Evolutionary conservation across 1,140 invertebrate genomes (phyloP).

Genomic region (Cheumatopsyche charites): DNA sequence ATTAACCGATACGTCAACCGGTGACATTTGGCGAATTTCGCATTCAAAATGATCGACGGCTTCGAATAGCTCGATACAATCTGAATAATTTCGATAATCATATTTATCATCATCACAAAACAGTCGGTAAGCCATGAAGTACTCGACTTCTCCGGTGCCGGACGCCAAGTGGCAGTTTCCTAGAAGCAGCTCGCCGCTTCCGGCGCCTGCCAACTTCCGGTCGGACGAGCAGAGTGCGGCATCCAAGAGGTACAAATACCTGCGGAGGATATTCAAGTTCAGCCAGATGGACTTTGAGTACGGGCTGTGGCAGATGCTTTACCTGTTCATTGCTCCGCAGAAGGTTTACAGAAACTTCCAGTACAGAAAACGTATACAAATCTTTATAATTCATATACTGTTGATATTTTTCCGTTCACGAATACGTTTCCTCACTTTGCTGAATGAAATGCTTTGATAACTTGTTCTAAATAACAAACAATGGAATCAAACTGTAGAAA

Average conservation of each 20-base stretch:
- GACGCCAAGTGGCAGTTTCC: slow-evolving; percentile 55
- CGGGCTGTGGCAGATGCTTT: slow-evolving; percentile 98
- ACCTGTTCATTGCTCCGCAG: slow-evolving; percentile 92
- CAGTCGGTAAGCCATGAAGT: slow-evolving; percentile 61
- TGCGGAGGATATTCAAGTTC: slow-evolving; percentile 89
- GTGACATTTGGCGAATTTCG: too few species aligned
- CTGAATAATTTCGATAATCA: too few species aligned
- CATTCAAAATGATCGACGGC: too few species aligned
- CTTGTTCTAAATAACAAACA: not conserved
- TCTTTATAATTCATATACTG: too few species aligned
- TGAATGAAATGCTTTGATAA: too few species aligned
- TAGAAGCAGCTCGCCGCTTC: slow-evolving; percentile 63
- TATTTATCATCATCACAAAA: too few species aligned
- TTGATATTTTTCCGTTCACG: slow-evolving; percentile 22
- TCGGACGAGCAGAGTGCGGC: slow-evolving; percentile 82
- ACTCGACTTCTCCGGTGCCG: slow-evolving; percentile 69
- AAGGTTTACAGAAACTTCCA: slow-evolving; percentile 99
- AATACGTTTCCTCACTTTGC: too few species aligned
- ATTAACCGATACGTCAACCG: too few species aligned
- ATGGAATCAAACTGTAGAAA: too few species aligned
- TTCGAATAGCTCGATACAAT: too few species aligned
- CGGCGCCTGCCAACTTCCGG: slow-evolving; percentile 66
- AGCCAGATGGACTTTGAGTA: slow-evolving; percentile 99
- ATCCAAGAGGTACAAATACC: slow-evolving; percentile 91
- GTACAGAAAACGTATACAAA: slow-evolving; percentile 92